Evolutionary conservation across 2,113 vertebrate species (phyloP), one percentile per base, ranked within the genome.

Genomic region (Camelus bactrianus): DNA sequence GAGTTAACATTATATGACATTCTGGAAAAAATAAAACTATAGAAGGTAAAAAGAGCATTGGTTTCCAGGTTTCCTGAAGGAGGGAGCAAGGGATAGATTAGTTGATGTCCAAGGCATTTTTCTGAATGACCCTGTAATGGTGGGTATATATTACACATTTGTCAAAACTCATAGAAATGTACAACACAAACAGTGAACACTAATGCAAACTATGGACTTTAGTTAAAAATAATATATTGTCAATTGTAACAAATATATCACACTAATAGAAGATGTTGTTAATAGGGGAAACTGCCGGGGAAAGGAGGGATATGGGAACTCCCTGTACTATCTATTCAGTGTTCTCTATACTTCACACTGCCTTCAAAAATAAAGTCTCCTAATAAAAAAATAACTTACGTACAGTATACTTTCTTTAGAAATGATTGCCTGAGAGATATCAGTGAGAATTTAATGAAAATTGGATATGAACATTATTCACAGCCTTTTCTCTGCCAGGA

Each of bases 361-460:
- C 46, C 81, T 24, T 76, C 56, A 69, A 95, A 82, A 81, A 8
- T 12, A 88, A 67, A 75, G 7, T 64, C 20, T 62, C 26, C n/a
- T 64, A 77, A 85, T 88, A 35, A 85, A 80, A 77, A 76, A 28
- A 69, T 46, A 46, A 89, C 32, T 65, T 73, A 76, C 56, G 56
- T 28, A 76, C 19, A 73, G 46, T 60, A 60, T 54, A 38, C 14
- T 94, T 95, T 56, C 48, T 79, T 81, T 50, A 81, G 20, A 90
- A 90, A 88, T 94, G 10, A 86, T 46, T 96, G 48, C 91, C 35
- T 92, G 42, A 91, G 58, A 80, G 26, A 67, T 64, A 93, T 50
- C 42, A 79, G 56, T 62, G 10, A 48, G 38, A 95, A 91, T 83
- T 97, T 79, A 77, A 77, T 84, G 56, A 58, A 97, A 96, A 93